phyloP scores from a whole-genome alignment of 2,797 vertebrate species.

The Pelochelys cantorii region DNA sequence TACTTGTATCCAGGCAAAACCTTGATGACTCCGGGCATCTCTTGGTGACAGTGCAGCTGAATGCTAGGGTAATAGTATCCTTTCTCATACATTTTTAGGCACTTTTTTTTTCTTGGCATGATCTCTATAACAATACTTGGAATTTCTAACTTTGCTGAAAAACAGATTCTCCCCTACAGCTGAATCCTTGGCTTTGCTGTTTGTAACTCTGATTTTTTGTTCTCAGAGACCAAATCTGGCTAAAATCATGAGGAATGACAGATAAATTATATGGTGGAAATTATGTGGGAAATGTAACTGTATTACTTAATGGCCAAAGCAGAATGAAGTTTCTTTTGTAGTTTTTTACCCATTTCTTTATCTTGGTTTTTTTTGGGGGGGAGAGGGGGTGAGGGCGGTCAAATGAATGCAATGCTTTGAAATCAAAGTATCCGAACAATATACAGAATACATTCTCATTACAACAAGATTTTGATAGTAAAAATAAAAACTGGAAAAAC shows the following conservation, averaged over 20 bases:
- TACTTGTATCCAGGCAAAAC: not conserved
- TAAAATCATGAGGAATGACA: conserved; percentile 41
- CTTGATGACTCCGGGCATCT: not conserved
- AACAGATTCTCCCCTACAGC: conserved; percentile 13
- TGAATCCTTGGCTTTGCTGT: not conserved
- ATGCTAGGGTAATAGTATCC: not conserved
- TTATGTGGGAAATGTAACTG: conserved; percentile 49
- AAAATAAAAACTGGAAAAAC: not conserved
- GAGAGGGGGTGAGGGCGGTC: no score
- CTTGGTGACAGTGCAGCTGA: not conserved
- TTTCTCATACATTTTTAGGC: not conserved
- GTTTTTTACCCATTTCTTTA: conserved; percentile 61
- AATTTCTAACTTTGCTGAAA: conserved; percentile 18
- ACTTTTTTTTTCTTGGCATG: not conserved
- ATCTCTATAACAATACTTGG: not conserved
- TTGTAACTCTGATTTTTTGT: not conserved
- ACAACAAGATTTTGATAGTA: not conserved
- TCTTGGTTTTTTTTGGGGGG: not conserved
- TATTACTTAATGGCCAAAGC: conserved; percentile 47
- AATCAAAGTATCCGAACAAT: conserved; percentile 31
- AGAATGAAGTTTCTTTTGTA: conserved; percentile 25
- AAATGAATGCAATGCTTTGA: conserved; percentile 40
- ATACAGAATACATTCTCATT: conserved; percentile 7
- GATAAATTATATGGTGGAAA: conserved; percentile 20
- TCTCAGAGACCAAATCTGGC: conserved; percentile 9